phyloP scores from a whole-genome alignment of 2,797 vertebrate genomes.

The Lophotriccus pileatus region DNA sequence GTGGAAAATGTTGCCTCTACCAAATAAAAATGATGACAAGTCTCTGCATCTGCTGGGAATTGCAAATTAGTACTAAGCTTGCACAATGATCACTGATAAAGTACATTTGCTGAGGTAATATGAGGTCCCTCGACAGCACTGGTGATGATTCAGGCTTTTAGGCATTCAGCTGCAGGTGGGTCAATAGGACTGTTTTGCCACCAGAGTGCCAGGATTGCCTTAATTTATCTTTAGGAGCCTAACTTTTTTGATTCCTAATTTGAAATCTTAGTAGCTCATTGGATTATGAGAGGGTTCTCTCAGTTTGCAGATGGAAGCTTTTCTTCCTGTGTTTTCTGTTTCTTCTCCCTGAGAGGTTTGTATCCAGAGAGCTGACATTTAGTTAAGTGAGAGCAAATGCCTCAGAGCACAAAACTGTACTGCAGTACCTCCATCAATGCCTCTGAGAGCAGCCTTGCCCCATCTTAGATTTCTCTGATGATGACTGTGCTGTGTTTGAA shows the following conservation, averaged over 20 bases:
- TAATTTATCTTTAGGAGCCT: neutral
- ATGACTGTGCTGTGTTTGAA: neutral
- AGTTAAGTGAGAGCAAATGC: neutral
- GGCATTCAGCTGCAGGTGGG: slow-evolving; percentile 13
- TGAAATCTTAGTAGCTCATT: neutral
- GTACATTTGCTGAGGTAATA: slow-evolving; percentile 43
- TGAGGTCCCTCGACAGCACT: neutral
- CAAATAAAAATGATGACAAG: slow-evolving; percentile 28
- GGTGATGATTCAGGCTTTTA: slow-evolving; percentile 37
- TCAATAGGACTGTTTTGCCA: neutral
- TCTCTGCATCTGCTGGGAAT: slow-evolving; percentile 40
- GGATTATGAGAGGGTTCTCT: neutral
- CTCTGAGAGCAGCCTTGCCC: neutral
- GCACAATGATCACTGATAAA: slow-evolving; percentile 20
- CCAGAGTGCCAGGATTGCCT: neutral
- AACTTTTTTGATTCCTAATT: neutral
- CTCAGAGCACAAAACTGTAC: neutral
- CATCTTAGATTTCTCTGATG: neutral
- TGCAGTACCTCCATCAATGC: neutral
- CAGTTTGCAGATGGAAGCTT: neutral
- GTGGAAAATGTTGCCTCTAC: slow-evolving; percentile 42
- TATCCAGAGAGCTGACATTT: slow-evolving; percentile 9
- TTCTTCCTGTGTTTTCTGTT: neutral
- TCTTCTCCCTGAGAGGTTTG: neutral
- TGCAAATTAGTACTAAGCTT: slow-evolving; percentile 25